These are phyloP conservation scores for Falco cherrug DNA, from an alignment of 2,797 vertebrate species.

Conservation along the genomic window DNA sequence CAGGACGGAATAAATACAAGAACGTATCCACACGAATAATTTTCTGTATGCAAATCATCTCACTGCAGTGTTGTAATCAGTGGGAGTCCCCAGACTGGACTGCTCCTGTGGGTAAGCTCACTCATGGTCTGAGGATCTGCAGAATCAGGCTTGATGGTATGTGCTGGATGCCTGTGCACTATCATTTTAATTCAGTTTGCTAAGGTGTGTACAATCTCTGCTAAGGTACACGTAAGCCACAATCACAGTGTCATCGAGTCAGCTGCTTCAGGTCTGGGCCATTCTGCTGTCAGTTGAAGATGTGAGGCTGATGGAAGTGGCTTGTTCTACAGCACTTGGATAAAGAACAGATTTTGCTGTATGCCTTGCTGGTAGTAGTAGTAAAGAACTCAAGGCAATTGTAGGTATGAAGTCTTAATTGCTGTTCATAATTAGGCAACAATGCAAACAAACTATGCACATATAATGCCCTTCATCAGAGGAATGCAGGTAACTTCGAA, in stretches of 20 bases:
- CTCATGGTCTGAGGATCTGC: neutral
- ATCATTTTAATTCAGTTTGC: neutral
- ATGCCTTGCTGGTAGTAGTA: neutral
- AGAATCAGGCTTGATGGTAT: neutral
- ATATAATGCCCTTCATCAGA: neutral
- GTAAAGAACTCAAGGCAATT: neutral
- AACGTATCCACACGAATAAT: accelerated
- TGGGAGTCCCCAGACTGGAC: neutral
- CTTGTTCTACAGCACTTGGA: neutral
- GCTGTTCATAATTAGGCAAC: neutral
- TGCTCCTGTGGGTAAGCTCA: neutral
- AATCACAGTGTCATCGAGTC: neutral
- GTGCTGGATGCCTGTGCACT: neutral
- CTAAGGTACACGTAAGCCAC: neutral
- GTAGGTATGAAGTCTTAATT: constrained; percentile 23
- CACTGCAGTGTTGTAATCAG: neutral
- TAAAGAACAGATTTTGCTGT: neutral
- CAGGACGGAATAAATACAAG: neutral
- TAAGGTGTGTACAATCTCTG: neutral
- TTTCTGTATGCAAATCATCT: neutral
- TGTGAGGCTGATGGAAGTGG: accelerated
- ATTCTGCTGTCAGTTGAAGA: neutral
- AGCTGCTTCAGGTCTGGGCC: neutral
- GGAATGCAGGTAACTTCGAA: neutral
- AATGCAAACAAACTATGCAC: neutral